phyloP scores from a whole-genome alignment of 2,113 vertebrate species.

The Alosa alosa region DNA sequence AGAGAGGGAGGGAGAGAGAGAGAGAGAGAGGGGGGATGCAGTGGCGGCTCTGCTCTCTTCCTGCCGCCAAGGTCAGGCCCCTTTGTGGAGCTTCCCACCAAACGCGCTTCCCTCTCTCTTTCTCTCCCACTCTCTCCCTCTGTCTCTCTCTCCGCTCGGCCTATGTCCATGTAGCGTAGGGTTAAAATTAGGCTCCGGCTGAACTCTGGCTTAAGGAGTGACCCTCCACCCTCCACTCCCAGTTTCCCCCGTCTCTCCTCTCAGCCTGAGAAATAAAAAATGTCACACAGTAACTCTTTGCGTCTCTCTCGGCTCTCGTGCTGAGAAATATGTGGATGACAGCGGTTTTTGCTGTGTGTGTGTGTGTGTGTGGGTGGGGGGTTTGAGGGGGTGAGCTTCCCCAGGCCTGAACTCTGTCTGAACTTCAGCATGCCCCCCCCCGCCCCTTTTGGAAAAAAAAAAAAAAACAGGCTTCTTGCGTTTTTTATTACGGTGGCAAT shows the following conservation, averaged over 20 bases:
- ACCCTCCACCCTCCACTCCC: constrained; percentile 38
- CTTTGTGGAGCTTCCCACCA: constrained; percentile 94
- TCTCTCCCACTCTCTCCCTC: not conserved
- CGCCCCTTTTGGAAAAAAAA: not conserved
- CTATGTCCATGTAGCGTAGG: constrained; percentile 64
- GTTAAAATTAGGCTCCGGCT: constrained; percentile 85
- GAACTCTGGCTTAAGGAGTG: constrained; percentile 72
- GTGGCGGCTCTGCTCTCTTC: constrained; percentile 83
- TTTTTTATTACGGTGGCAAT: constrained; percentile 43
- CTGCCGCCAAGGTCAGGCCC: constrained; percentile 89
- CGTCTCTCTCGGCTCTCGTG: constrained; percentile 32
- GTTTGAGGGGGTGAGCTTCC: constrained; percentile 28
- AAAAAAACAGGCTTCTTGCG: constrained; percentile 19
- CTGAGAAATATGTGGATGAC: constrained; percentile 40
- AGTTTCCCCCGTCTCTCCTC: constrained; percentile 30
- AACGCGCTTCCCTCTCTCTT: constrained; percentile 48
- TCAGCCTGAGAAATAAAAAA: constrained; percentile 64
- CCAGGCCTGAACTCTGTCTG: constrained; percentile 53
- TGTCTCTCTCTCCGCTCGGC: not conserved
- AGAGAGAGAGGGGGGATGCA: constrained; percentile 71
- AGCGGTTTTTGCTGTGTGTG: constrained; percentile 26
- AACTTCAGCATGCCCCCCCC: constrained; percentile 32
- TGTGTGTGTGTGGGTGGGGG: not conserved
- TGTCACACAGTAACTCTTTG: constrained; percentile 74
- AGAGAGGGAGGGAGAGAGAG: constrained; percentile 24